These are phyloP conservation scores for Buceros bicornis DNA, from an alignment of 2,797 vertebrate genomes.

Conservation along the genomic window DNA sequence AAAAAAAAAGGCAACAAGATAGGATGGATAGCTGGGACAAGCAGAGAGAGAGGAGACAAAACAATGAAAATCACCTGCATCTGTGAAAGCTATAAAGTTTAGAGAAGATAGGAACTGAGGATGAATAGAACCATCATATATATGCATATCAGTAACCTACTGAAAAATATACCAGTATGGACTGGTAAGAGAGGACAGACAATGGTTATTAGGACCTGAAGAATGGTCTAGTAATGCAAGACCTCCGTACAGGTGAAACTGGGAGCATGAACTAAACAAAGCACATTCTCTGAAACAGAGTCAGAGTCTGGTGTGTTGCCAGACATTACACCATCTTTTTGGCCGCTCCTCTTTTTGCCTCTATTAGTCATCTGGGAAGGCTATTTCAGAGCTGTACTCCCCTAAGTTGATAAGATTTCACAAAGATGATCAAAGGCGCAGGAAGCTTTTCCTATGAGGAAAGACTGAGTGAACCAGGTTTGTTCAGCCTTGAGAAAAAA, in stretches of 20 bases:
- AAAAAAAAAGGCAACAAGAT: background rate
- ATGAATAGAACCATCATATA: background rate
- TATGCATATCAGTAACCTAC: background rate
- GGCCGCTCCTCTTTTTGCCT: background rate
- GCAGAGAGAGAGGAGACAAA: background rate
- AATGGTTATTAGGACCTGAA: background rate
- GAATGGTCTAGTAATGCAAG: background rate
- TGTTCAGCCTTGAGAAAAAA: too few species aligned
- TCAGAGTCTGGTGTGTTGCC: background rate
- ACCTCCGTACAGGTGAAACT: background rate
- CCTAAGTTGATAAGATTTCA: background rate
- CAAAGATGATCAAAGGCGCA: too few species aligned
- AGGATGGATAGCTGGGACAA: background rate
- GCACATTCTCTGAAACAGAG: background rate
- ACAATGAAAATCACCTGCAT: background rate
- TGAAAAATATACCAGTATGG: background rate
- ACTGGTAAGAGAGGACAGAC: background rate
- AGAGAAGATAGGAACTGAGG: background rate
- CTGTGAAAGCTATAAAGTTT: background rate
- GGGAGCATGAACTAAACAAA: background rate
- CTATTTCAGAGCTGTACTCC: background rate
- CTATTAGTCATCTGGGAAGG: background rate
- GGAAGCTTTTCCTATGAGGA: too few species aligned
- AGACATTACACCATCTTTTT: background rate
- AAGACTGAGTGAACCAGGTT: too few species aligned